Evolutionary conservation across 2,797 vertebrate species (phyloP).

Genomic region (Falco cherrug): DNA sequence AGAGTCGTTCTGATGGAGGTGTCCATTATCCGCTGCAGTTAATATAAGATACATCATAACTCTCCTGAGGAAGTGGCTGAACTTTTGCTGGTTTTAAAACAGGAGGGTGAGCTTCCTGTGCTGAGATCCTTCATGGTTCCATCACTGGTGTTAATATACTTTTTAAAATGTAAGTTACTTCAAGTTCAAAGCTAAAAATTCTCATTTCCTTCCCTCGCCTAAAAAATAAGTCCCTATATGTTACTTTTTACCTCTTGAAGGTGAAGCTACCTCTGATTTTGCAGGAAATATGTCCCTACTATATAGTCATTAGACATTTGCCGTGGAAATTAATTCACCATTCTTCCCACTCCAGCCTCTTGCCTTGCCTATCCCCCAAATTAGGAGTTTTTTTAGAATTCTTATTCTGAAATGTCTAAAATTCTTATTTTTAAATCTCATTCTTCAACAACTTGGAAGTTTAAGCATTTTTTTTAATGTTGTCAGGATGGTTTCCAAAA

Average conservation of each 20-base stretch:
- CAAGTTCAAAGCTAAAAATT: not conserved
- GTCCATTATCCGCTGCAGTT: not conserved
- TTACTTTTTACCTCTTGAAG: not conserved
- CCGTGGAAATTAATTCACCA: not conserved
- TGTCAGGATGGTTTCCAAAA: not conserved
- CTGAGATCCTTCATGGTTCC: not conserved
- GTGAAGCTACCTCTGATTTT: not conserved
- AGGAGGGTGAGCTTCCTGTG: not conserved
- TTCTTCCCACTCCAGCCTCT: not conserved
- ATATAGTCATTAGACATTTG: not conserved
- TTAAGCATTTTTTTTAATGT: not conserved
- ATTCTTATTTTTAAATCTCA: not conserved
- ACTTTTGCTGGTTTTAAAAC: not conserved
- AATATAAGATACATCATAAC: not conserved
- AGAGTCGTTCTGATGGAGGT: not conserved
- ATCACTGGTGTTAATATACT: not conserved
- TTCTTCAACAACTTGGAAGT: not conserved
- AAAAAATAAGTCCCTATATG: not conserved
- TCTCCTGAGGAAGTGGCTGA: not conserved
- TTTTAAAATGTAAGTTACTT: not conserved
- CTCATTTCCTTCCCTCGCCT: not conserved
- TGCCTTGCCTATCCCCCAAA: not conserved
- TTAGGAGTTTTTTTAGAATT: not conserved
- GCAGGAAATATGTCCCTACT: not conserved
- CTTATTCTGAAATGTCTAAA: not conserved